Evolutionary conservation across 2,797 vertebrate species (phyloP).

Genomic region (Myotis findleyi): DNA sequence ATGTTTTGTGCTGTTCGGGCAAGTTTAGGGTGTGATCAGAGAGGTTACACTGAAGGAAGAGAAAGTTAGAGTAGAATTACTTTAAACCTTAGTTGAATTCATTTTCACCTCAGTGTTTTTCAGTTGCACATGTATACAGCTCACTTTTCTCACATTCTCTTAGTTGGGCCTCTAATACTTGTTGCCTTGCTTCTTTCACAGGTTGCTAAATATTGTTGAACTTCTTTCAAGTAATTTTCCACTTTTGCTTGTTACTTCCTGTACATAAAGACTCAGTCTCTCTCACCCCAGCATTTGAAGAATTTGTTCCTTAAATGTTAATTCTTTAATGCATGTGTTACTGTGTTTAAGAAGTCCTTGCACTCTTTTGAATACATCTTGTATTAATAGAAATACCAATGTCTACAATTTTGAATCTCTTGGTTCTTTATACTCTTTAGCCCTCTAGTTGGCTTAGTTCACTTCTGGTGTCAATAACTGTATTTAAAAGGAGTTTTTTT

Average conservation of each 20-base stretch:
- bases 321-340: not conserved
- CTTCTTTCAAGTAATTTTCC: constrained; percentile 58
- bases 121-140: not conserved
- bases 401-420: constrained; percentile 54
- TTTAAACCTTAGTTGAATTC: constrained; percentile 8
- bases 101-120: constrained; percentile 24
- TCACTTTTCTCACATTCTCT: constrained; percentile 30
- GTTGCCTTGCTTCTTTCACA: not conserved
- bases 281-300: constrained; percentile 29
- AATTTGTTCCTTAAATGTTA: constrained; percentile 18
- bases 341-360: constrained; percentile 29
- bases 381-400: constrained; percentile 46
- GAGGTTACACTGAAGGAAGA: constrained; percentile 1
- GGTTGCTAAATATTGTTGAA: constrained; percentile 20
- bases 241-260: constrained; percentile 46
- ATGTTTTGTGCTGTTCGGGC: constrained; percentile 32
- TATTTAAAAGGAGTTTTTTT: constrained; percentile 21
- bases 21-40: not conserved
- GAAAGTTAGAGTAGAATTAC: not conserved
- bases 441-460: constrained; percentile 14
- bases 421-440: constrained; percentile 58
- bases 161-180: not conserved
- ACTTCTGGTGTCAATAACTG: constrained; percentile 40
- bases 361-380: constrained; percentile 7
- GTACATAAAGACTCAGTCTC: not conserved